Conservation (phyloP, 2,113 vertebrate genomes). For the Poecilia latipinna region DNA sequence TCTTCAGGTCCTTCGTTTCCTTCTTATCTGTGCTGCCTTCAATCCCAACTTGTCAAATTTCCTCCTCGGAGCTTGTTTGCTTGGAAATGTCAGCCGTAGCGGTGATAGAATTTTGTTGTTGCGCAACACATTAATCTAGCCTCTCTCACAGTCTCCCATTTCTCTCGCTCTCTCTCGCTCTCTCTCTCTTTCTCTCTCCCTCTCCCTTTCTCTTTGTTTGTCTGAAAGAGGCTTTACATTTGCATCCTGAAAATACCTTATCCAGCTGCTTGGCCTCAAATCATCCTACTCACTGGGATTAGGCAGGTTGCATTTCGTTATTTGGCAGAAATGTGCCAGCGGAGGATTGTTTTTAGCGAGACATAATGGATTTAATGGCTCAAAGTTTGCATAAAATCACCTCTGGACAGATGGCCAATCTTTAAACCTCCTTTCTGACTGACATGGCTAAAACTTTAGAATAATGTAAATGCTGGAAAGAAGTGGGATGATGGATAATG, state of each 20-base stretch:
- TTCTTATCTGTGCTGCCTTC: conserved; percentile 62
- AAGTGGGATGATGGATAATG: conserved; percentile 34
- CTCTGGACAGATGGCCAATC: conserved; percentile 17
- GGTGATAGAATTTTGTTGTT: conserved; percentile 54
- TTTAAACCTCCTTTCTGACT: conserved; percentile 12
- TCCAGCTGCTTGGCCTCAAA: conserved; percentile 44
- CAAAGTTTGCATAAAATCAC: conserved; percentile 16
- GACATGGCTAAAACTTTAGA: conserved; percentile 20
- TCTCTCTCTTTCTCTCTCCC: conserved; percentile 2
- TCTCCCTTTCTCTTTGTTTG: conserved; percentile 35
- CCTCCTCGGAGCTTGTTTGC: conserved; percentile 59
- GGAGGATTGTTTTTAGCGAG: not conserved
- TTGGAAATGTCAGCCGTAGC: conserved; percentile 66
- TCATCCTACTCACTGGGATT: conserved; percentile 33
- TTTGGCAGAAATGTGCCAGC: conserved; percentile 35
- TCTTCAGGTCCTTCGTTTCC: conserved; percentile 40
- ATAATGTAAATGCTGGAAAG: conserved; percentile 29
- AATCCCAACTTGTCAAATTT: conserved; percentile 58
- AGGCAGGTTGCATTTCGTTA: conserved; percentile 47
- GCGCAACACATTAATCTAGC: conserved; percentile 67
- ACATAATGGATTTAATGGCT: conserved; percentile 17
- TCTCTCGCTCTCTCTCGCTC: not conserved
- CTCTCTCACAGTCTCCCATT: conserved; percentile 11
- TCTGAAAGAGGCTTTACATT: conserved; percentile 60
- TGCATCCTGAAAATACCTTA: conserved; percentile 55